Evolutionary conservation across 2,797 vertebrate genomes (phyloP).

Genomic region (Lateolabrax maculatus): DNA sequence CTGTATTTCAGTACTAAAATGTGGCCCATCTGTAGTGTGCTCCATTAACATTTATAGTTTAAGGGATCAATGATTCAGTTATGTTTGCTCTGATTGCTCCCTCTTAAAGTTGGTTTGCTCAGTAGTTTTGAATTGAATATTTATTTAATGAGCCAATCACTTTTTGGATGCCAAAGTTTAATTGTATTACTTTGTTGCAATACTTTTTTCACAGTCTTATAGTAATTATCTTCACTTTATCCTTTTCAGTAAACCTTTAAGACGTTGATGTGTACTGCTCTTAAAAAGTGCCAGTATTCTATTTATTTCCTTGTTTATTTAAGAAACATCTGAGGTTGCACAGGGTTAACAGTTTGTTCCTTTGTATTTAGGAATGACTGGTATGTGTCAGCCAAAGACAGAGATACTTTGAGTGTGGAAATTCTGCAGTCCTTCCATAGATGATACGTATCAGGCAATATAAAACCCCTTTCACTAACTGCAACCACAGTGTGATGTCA

Average conservation of each 20-base stretch:
- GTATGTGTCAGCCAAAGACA: slow-evolving; percentile 73
- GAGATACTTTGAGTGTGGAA: slow-evolving; percentile 65
- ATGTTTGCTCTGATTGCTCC: slow-evolving; percentile 32
- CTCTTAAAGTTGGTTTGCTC: slow-evolving; percentile 19
- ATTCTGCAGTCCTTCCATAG: slow-evolving; percentile 47
- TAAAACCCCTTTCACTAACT: slow-evolving; percentile 42
- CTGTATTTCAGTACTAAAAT: slow-evolving; percentile 23
- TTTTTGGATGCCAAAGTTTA: slow-evolving; percentile 16
- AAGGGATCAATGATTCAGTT: slow-evolving; percentile 39
- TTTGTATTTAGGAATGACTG: slow-evolving; percentile 81
- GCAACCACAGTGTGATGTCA: slow-evolving; percentile 15
- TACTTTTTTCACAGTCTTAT: not conserved
- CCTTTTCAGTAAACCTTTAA: not conserved
- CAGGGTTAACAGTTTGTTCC: slow-evolving; percentile 76
- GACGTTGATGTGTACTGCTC: not conserved
- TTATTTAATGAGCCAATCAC: slow-evolving; percentile 15
- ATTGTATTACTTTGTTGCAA: not conserved
- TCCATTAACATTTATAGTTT: slow-evolving; percentile 49
- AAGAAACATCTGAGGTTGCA: slow-evolving; percentile 64
- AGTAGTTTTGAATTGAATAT: slow-evolving; percentile 29
- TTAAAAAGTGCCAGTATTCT: slow-evolving; percentile 2
- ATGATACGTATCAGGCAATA: slow-evolving; percentile 47
- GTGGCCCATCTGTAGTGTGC: slow-evolving; percentile 28
- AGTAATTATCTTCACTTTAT: not conserved
- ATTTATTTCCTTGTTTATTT: slow-evolving; percentile 44